These are phyloP conservation scores for Lepilemur ruficaudatus DNA, from an alignment of 2,797 vertebrate species.

Conservation along the genomic window DNA sequence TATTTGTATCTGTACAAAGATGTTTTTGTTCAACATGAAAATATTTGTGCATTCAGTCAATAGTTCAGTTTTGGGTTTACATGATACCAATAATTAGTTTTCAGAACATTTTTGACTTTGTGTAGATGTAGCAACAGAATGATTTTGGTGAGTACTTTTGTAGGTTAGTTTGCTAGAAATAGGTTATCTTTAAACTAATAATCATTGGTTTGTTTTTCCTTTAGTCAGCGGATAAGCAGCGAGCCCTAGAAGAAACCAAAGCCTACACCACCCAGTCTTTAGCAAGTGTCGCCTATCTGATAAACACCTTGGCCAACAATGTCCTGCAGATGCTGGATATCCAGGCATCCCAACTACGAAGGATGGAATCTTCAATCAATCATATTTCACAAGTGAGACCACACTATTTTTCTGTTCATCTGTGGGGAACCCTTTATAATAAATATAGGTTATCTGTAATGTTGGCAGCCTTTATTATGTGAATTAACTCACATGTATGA, in stretches of 20 bases:
- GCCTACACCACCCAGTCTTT: conserved; percentile 98
- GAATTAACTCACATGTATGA: not conserved
- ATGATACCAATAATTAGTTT: not conserved
- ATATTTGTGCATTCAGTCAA: not conserved
- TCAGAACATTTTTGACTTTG: not conserved
- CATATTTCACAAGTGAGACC: conserved; percentile 96
- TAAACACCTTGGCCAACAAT: conserved; percentile 99
- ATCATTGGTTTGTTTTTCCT: not conserved
- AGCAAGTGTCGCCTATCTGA: conserved; percentile 98
- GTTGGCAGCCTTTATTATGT: conserved; percentile 1
- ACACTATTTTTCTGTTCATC: conserved; percentile 12
- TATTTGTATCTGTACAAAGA: conserved; percentile 29
- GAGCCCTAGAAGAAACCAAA: conserved; percentile 98
- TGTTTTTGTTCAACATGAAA: not conserved
- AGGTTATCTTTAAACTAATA: conserved; percentile 42
- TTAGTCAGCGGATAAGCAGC: conserved; percentile 96
- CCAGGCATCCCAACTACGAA: conserved; percentile 96
- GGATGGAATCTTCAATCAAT: conserved; percentile 99
- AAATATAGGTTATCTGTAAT: not conserved
- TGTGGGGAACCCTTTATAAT: not conserved
- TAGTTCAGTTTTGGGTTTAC: not conserved
- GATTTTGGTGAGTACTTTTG: not conserved
- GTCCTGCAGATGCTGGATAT: conserved; percentile 99
- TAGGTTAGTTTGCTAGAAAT: not conserved
- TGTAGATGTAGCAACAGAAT: not conserved